Conservation (phyloP, 2,113 vertebrate genomes). For the Campylomormyrus tamandua region DNA sequence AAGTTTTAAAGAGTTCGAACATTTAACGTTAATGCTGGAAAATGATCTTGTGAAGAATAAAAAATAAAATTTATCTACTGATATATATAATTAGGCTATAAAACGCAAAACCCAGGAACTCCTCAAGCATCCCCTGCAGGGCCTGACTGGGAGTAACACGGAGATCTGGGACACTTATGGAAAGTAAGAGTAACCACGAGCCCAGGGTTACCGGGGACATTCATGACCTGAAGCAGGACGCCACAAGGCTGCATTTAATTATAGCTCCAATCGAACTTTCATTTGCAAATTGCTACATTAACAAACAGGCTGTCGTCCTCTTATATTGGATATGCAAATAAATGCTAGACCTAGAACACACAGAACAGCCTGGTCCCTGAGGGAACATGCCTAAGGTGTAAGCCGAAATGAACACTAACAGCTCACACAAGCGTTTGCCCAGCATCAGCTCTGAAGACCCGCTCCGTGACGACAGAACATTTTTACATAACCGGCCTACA, state of each 20-base stretch:
- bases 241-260: background rate
- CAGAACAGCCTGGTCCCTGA: background rate
- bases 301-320: background rate
- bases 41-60: background rate
- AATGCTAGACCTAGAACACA: background rate
- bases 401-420: background rate
- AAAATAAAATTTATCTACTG: background rate
- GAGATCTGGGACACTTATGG: background rate
- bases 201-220: background rate
- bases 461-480: background rate
- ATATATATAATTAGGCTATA: background rate
- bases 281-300: too few species aligned
- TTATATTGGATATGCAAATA: background rate
- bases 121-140: background rate
- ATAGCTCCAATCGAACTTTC: background rate
- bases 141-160: background rate
- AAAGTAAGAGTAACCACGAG: background rate
- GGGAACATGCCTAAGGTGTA: background rate
- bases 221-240: background rate
- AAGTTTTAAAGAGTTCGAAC: background rate
- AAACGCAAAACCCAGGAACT: background rate
- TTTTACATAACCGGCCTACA: background rate
- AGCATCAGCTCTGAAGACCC: background rate
- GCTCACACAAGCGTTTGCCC: background rate
- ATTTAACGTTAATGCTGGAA: background rate